Evolutionary conservation across 2,797 vertebrate species (phyloP).

Genomic region (Emys orbicularis): DNA sequence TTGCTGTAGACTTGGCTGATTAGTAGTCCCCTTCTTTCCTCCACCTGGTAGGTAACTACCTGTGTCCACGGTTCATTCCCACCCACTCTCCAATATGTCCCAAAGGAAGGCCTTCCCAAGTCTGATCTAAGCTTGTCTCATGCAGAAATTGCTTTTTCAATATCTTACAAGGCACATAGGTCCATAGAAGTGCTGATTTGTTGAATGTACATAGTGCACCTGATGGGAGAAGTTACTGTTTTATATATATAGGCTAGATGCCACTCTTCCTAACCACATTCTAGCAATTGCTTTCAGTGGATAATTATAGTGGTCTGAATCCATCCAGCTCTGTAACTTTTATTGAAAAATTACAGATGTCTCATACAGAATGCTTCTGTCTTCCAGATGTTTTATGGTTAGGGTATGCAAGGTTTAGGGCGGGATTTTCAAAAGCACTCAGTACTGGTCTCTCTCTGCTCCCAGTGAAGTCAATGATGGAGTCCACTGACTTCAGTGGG

Average conservation of each 20-base stretch:
- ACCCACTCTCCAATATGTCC: background rate
- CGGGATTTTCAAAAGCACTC: conserved; percentile 19
- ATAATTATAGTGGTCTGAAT: conserved; percentile 62
- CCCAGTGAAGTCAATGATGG: conserved; percentile 2
- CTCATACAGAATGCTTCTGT: background rate
- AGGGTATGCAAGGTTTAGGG: conserved; percentile 33
- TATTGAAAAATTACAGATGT: conserved; percentile 65
- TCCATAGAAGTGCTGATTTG: background rate
- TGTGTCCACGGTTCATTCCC: background rate
- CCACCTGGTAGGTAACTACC: background rate
- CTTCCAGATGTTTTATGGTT: conserved; percentile 64
- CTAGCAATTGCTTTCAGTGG: conserved; percentile 46
- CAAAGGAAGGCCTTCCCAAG: background rate
- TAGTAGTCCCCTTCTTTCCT: background rate
- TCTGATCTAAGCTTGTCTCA: background rate
- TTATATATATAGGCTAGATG: conserved; percentile 45
- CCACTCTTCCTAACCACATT: conserved; percentile 40
- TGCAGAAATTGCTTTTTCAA: background rate
- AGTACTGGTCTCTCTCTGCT: background rate
- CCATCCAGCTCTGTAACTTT: conserved; percentile 45
- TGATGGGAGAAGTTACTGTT: conserved; percentile 33
- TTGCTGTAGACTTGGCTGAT: background rate
- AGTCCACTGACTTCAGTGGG: background rate
- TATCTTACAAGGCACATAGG: background rate
- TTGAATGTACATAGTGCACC: conserved; percentile 32